Evolutionary conservation across 1,140 invertebrate genomes (phyloP), one percentile per base, ranked within the genome.

Genomic region (Bombus ignitus): DNA sequence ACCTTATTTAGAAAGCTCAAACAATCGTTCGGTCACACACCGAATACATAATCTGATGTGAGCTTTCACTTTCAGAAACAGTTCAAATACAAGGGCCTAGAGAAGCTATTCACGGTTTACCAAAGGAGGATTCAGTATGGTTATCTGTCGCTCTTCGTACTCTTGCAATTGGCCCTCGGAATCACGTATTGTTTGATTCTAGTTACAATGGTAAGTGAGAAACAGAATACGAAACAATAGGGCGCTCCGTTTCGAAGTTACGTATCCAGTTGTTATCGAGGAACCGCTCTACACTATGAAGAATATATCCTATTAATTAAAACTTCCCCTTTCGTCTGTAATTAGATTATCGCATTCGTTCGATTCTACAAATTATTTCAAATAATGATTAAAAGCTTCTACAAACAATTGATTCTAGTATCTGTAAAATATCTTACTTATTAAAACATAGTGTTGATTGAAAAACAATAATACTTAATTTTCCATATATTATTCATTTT

Each of bases 81-180:
- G 94, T 98, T 98, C 92, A 95, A 96, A 89, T 96, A 97, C 85
- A 96, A 97, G 92, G 96, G 97, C 92, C 94, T 98, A 83, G 97
- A 98, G 93, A 96, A 96, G 70, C 94, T 98, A 18, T 98, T 97
- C 92, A 95, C 96, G 85, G 96, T 96, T 78, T 98, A 98, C 92
- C 97, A 97, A 85, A 96, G 97, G 78, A 96, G 97, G 89, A 94
- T 98, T 80, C 97, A 97, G 89, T 96, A 97, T 93, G 97, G 97
- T 76, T 97, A 98, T 89, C 96, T 98, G 53, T 97, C 97, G 74
- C 96, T 98, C 68, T 98, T 97, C 92, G 95, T 98, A 59, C 95
- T 97, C 5, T 94, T 98, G 42, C 96, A 98, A 90, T 92, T 97
- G 85, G 88, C 96, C 35, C 96, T 98, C 59, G 96, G 96, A 75